Base-by-base conservation (phyloP, 2,888 invertebrate species). In the Epinotia demarniana region DNA sequence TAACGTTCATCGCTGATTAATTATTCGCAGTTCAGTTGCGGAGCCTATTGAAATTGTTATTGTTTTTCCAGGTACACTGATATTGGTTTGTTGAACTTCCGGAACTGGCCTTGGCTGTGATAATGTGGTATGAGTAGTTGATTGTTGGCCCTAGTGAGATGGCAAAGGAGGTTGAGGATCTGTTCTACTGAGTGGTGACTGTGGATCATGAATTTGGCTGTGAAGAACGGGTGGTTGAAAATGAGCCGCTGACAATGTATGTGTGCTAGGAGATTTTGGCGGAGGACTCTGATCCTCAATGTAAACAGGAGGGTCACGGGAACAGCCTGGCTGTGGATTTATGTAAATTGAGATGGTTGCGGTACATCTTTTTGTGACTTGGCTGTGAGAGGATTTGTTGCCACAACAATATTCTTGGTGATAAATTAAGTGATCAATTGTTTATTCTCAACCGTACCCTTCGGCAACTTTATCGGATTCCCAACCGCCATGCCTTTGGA, bases 401-500 rank as follows among this genome's bases (percentile, higher is more conserved):
- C n/a, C 12, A 63, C 3, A 46, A 63, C 19, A 46, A 63, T 63
- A 19, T 63, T 63, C 46, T 63, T 63, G 6, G 63, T 63, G 43
- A 63, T 63, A 63, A 46, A 46, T 63, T 46, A 23, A 23, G 46
- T 63, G 46, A 33, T 67, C 8, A 6, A n/a, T n/a, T 67, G 67
- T 55, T 67, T 67, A 46, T 55, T 55, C 13, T 63, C 63, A 63
- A 62, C n/a, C 9, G 72, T 60, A 57, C 16, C 72, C 58, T 60
- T 72, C 66, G 5, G 72, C 58, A 58, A 64, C 72, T 72, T 33
- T 63, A 58, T 43, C 63, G 3, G 58, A 66, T 53, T 66, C 66
- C 63, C 60, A 75, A 18, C 72, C 75, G 19, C 77, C 73, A 27
- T 75, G 78, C 33, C 72, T 75, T 64, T 78, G 71, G 8, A 75